phyloP scores from a whole-genome alignment of 2,888 invertebrate species.

The Pachydiplax longipennis region DNA sequence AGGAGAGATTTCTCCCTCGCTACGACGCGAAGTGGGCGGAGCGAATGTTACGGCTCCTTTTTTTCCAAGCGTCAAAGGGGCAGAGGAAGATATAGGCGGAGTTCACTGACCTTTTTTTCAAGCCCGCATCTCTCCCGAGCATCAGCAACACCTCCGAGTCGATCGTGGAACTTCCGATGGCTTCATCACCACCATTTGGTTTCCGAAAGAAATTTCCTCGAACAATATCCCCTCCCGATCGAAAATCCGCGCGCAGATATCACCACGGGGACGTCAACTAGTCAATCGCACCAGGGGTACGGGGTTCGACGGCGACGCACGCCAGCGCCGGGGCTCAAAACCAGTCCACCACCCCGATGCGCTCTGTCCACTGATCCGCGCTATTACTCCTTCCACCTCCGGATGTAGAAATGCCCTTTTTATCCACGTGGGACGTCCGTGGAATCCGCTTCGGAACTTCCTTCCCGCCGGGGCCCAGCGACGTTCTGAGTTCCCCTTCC shows the following conservation, averaged over 20 bases:
- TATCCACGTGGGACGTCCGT: neutral
- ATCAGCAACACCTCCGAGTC: slow-evolving; percentile 22
- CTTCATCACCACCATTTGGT: neutral
- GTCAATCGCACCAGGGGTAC: neutral
- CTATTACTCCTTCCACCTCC: neutral
- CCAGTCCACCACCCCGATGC: neutral
- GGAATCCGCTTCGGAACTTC: neutral
- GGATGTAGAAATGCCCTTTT: slow-evolving; percentile 6
- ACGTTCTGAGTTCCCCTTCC: neutral
- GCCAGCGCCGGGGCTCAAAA: neutral
- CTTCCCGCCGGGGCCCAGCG: neutral
- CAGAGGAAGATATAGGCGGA: neutral
- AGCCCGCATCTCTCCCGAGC: slow-evolving; percentile 23
- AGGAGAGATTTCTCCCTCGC: neutral
- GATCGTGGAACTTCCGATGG: neutral
- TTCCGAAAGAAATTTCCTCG: neutral
- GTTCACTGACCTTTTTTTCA: slow-evolving; percentile 38
- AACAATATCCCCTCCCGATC: no score
- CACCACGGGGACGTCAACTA: no score
- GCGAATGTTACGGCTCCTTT: neutral
- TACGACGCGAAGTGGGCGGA: neutral
- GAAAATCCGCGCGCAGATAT: no score
- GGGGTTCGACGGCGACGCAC: neutral
- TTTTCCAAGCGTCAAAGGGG: neutral
- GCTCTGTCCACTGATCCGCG: neutral